A percentile compares a stretch with the other conserved stretches of the same genome.
Evolutionary conservation across 2,113 vertebrate species (phyloP).

Genomic region (Beaufortia kweichowensis): DNA sequence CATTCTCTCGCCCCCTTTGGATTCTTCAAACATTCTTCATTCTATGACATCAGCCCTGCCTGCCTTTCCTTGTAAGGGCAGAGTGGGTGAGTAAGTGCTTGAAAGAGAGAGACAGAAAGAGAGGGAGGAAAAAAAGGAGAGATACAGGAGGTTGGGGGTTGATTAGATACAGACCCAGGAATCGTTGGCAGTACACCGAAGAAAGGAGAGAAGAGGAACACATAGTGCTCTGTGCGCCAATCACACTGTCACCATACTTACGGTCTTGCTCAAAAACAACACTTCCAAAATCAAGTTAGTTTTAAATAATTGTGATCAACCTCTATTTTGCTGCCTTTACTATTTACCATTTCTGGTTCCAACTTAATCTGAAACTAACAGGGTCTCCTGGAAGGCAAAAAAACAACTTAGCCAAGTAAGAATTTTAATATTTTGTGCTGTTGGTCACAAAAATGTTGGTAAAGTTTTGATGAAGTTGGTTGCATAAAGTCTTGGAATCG

Average conservation of each 20-base stretch:
- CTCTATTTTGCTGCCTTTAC: slow-evolving; percentile 28
- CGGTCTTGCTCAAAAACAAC: slow-evolving; percentile 7
- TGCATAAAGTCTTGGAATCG: no score
- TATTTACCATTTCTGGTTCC: slow-evolving; percentile 34
- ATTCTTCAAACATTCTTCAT: slow-evolving; percentile 79
- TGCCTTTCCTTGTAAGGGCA: slow-evolving; percentile 83
- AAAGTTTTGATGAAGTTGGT: neutral
- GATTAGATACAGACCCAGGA: slow-evolving; percentile 72
- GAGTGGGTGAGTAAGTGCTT: slow-evolving; percentile 62
- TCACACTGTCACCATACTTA: slow-evolving; percentile 28
- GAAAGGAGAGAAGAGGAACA: slow-evolving; percentile 8
- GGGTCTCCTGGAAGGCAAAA: neutral
- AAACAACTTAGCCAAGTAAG: neutral
- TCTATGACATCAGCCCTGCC: slow-evolving; percentile 77
- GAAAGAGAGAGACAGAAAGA: slow-evolving; percentile 42
- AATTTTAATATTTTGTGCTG: neutral
- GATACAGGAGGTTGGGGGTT: slow-evolving; percentile 69
- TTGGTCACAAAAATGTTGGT: neutral
- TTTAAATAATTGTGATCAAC: slow-evolving; percentile 20
- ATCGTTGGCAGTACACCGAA: slow-evolving; percentile 44
- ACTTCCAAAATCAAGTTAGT: slow-evolving; percentile 10
- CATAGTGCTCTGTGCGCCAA: slow-evolving; percentile 1
- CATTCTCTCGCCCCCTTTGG: slow-evolving; percentile 62
- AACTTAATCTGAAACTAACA: slow-evolving; percentile 36
- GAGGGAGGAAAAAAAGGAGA: slow-evolving; percentile 57